These are phyloP conservation scores for Yponomeuta sedellus DNA, from an alignment of 2,888 invertebrate species.

Conservation along the genomic window DNA sequence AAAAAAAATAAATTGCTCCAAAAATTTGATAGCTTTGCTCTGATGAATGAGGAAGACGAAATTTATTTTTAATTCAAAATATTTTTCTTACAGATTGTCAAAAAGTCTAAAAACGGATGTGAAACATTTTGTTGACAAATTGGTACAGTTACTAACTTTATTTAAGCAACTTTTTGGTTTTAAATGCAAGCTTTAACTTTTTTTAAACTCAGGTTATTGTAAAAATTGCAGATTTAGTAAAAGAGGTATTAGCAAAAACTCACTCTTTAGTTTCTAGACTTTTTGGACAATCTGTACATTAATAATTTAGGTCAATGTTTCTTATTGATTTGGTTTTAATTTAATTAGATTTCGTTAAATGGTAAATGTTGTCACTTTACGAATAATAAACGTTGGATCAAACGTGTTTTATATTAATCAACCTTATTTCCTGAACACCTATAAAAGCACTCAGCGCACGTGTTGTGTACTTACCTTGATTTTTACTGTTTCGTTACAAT, in stretches of 20 bases:
- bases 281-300: conserved; percentile 1
- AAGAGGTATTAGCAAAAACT: conserved; percentile 1
- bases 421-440: conserved; percentile 4
- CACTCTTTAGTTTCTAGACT: conserved; percentile 1
- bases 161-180: not conserved
- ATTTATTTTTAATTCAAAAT: conserved; percentile 6
- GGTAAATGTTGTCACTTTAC: conserved; percentile 4
- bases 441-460: conserved; percentile 4
- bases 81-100: not conserved
- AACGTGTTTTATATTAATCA: not conserved
- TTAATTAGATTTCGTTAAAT: not conserved
- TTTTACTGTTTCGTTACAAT: conserved; percentile 4
- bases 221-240: conserved; percentile 4
- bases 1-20: conserved; percentile 4
- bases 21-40: not conserved
- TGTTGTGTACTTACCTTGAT: not conserved
- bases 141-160: not conserved
- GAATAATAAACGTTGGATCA: conserved; percentile 5
- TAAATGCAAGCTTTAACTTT: not conserved
- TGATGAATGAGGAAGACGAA: conserved; percentile 6
- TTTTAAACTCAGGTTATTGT: not conserved
- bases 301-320: conserved; percentile 1
- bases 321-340: conserved; percentile 7
- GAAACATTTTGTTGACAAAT: not conserved
- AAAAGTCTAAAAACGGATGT: conserved; percentile 4